phyloP scores from a whole-genome alignment of 2,113 vertebrate genomes.

The Eclectus roratus region DNA sequence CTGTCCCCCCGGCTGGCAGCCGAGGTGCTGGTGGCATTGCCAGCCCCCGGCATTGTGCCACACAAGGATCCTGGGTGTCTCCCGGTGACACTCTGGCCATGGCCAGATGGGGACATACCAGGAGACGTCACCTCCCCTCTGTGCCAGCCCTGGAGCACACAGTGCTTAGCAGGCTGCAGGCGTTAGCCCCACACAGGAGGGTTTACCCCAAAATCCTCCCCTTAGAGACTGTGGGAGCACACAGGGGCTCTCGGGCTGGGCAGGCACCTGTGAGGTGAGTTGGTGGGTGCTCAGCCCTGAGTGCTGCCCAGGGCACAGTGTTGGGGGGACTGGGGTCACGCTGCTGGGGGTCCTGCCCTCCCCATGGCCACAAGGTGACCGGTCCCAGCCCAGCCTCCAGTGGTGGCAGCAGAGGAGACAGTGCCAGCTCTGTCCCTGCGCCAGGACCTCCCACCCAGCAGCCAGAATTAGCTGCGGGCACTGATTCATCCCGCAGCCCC shows the following conservation, averaged over 20 bases:
- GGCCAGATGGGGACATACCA: neutral
- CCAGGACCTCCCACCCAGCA: neutral
- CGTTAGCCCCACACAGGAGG: neutral
- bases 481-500: neutral
- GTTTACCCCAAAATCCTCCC: neutral
- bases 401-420: neutral
- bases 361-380: neutral
- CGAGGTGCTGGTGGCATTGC: neutral
- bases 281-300: neutral
- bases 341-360: neutral
- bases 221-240: neutral
- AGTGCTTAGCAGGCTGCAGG: neutral
- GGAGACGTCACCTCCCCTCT: neutral
- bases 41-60: accelerated
- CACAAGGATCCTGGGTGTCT: accelerated
- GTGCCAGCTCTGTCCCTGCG: neutral
- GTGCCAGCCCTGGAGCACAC: neutral
- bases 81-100: neutral
- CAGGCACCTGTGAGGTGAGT: neutral
- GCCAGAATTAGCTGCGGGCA: neutral
- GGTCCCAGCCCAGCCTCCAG: accelerated
- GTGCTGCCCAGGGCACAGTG: neutral
- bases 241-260: neutral
- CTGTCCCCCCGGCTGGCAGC: neutral
- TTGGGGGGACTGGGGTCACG: neutral